Conservation (phyloP, 2,888 invertebrate species). For the Hyalella azteca region DNA sequence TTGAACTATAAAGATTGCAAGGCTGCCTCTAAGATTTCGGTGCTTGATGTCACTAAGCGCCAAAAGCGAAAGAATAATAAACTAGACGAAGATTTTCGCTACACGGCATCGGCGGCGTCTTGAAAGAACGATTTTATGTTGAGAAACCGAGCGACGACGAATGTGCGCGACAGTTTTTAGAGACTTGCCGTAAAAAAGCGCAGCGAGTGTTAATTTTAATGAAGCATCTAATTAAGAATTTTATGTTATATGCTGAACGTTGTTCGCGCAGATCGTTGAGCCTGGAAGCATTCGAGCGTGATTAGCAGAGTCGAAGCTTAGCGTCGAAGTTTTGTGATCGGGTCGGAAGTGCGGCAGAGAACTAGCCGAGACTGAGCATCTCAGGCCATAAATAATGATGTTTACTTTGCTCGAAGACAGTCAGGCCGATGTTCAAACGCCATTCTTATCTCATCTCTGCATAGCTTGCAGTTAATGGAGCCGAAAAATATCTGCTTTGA, state of each 20-base stretch:
- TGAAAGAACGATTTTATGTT: not conserved
- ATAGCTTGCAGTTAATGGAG: constrained; percentile 23
- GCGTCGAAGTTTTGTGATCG: not conserved
- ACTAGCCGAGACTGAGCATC: not conserved
- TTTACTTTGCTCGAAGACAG: constrained; percentile 27
- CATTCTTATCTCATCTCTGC: constrained; percentile 23
- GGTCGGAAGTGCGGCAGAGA: not conserved
- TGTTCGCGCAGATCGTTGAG: not conserved
- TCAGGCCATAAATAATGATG: constrained; percentile 28
- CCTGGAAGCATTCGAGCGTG: not conserved
- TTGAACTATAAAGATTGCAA: no score
- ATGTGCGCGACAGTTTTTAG: constrained; percentile 22
- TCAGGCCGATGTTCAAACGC: constrained; percentile 25
- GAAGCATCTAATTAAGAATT: constrained; percentile 31
- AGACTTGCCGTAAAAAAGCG: constrained; percentile 2
- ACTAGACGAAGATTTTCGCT: not conserved
- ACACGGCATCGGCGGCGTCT: not conserved
- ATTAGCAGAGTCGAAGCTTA: not conserved
- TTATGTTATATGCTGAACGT: constrained; percentile 23
- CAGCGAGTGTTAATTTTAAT: constrained; percentile 36
- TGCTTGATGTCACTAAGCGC: no score
- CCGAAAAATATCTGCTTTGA: constrained; percentile 30
- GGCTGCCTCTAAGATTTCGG: no score
- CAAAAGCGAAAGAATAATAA: not conserved
- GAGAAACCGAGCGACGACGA: constrained; percentile 16